Conservation (phyloP, 2,113 vertebrate genomes). For the Ovis canadensis region DNA sequence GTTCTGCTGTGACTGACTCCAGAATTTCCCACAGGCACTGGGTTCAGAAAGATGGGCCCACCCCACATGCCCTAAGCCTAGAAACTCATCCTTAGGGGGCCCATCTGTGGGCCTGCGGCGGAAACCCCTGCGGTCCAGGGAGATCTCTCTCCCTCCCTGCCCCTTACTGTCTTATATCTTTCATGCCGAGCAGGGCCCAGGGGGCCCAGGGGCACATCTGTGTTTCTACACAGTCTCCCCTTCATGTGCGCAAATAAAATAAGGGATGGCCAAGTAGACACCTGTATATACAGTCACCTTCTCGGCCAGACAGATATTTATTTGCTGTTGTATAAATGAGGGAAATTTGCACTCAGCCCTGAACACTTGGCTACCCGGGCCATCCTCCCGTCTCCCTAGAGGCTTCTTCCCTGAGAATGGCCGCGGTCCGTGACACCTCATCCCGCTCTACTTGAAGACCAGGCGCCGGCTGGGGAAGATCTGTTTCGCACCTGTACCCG, state of each 20-base stretch:
- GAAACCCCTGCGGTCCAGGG: not conserved
- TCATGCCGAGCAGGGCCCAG: not conserved
- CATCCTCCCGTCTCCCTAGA: conserved; percentile 31
- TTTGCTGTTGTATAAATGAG: conserved; percentile 58
- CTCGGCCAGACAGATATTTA: conserved; percentile 67
- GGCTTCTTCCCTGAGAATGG: not conserved
- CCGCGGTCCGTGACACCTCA: not conserved
- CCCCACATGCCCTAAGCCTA: not conserved
- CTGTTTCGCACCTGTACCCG: conserved; percentile 61
- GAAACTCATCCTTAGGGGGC: not conserved
- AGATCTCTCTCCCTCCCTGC: not conserved
- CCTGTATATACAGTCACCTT: conserved; percentile 68
- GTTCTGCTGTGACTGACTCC: not conserved
- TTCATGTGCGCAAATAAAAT: conserved; percentile 12
- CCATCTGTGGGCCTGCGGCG: not conserved
- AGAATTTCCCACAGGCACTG: not conserved
- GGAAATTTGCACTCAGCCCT: conserved; percentile 54
- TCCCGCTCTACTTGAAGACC: not conserved
- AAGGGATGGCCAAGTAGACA: conserved; percentile 6
- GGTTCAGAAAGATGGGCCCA: not conserved
- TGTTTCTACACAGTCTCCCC: not conserved
- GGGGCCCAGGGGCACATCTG: conserved; percentile 29
- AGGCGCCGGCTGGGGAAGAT: conserved; percentile 6
- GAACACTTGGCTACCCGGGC: conserved; percentile 30
- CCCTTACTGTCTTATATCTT: not conserved